Evolutionary conservation across 2,113 vertebrate genomes (phyloP).

Genomic region (Ciconia boyciana): DNA sequence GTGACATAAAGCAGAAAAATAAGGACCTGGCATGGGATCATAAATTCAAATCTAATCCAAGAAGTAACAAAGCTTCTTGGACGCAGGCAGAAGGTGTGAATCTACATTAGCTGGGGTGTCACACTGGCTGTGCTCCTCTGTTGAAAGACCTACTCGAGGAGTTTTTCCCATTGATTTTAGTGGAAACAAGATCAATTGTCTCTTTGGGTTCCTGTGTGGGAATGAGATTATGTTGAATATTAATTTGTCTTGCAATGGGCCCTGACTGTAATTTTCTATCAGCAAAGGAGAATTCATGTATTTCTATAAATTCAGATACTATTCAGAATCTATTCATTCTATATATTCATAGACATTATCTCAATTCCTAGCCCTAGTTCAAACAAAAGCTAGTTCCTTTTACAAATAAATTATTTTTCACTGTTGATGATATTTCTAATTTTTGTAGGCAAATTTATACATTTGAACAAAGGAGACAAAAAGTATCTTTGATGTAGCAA

Average conservation of each 20-base stretch:
- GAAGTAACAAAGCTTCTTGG: neutral
- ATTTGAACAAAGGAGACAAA: slow-evolving; percentile 67
- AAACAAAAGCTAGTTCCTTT: slow-evolving; percentile 62
- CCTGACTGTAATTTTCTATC: slow-evolving; percentile 60
- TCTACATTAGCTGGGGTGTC: neutral
- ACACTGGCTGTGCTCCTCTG: neutral
- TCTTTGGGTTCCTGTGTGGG: slow-evolving; percentile 30
- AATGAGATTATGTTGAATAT: slow-evolving; percentile 57
- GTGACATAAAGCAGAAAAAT: neutral
- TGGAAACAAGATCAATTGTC: slow-evolving; percentile 45
- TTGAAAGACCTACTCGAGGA: neutral
- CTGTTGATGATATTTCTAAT: slow-evolving; percentile 59
- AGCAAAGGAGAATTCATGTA: slow-evolving; percentile 54
- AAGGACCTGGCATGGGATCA: neutral
- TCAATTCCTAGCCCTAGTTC: slow-evolving; percentile 63
- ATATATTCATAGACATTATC: slow-evolving; percentile 63
- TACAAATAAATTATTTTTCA: slow-evolving; percentile 64
- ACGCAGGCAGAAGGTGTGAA: neutral
- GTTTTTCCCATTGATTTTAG: neutral
- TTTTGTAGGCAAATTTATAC: slow-evolving; percentile 64
- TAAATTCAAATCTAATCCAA: neutral
- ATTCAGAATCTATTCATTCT: slow-evolving; percentile 45
- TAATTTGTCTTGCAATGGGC: slow-evolving; percentile 42
- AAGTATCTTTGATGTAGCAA: slow-evolving; percentile 62
- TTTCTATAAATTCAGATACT: slow-evolving; percentile 63